Conservation (phyloP, 2,113 vertebrate species). For the Bambusicola thoracicus region DNA sequence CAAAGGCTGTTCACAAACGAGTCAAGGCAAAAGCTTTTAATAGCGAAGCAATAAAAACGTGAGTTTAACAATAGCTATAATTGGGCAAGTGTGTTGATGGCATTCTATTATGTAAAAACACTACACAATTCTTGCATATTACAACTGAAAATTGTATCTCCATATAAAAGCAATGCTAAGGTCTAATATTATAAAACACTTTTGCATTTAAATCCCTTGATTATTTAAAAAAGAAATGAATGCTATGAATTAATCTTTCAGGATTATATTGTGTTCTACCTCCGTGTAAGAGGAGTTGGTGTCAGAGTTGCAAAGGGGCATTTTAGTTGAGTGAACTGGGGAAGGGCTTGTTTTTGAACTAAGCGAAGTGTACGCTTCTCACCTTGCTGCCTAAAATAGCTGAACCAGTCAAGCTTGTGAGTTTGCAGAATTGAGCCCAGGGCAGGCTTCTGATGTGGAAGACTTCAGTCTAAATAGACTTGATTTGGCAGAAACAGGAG, state of each 20-base stretch:
- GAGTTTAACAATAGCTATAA: not conserved
- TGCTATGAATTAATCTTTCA: not conserved
- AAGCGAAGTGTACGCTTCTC: not conserved
- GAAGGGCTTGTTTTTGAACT: not conserved
- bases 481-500: not conserved
- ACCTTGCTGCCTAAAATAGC: not conserved
- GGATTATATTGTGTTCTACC: not conserved
- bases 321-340: not conserved
- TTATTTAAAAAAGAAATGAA: not conserved
- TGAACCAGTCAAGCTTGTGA: not conserved
- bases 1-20: accelerated
- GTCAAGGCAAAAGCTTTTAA: not conserved
- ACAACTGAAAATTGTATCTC: not conserved
- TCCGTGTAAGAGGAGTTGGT: accelerated
- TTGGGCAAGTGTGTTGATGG: not conserved
- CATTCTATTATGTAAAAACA: not conserved
- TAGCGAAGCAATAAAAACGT: not conserved
- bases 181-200: not conserved
- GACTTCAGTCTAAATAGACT: not conserved
- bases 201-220: not conserved
- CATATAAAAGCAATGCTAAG: not conserved
- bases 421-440: not conserved
- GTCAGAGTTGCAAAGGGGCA: not conserved
- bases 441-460: not conserved
- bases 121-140: not conserved